Evolutionary conservation across 64 coral and sea anemone genomes (phyloP).

Genomic region (Acropora tenuis): DNA sequence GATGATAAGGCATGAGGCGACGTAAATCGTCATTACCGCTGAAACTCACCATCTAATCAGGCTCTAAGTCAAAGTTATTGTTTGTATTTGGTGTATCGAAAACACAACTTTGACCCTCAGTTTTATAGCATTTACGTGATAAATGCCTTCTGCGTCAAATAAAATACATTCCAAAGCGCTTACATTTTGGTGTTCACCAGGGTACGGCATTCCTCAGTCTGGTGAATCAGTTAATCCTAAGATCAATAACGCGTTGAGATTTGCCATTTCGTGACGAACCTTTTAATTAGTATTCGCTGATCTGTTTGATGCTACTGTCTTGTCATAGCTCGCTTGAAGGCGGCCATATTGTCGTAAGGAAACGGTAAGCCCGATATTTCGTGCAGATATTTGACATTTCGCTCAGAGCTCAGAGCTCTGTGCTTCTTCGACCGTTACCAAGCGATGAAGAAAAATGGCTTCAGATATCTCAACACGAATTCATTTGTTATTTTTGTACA

Average conservation of each 20-base stretch:
- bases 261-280: slow-evolving; percentile 8
- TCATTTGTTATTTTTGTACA: not conserved
- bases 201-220: not conserved
- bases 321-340: not conserved
- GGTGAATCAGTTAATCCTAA: not conserved
- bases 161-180: not conserved
- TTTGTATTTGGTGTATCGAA: not conserved
- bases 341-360: slow-evolving; percentile 31
- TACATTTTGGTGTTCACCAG: not conserved
- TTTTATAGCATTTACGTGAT: not conserved
- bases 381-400: not conserved
- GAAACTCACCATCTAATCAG: too few species aligned
- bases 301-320: not conserved
- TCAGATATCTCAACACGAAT: not conserved
- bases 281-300: not conserved
- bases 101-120: not conserved
- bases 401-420: not conserved
- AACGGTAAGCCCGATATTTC: not conserved
- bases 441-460: not conserved
- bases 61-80: not conserved
- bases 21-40: too few species aligned
- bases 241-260: not conserved
- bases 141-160: slow-evolving; percentile 35
- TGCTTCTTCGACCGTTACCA: not conserved
- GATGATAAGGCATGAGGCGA: too few species aligned